These are phyloP conservation scores for Turritopsis dohrnii DNA, from an alignment of 30 jellyfish, hydroid and myxozoan genomes.

Conservation along the genomic window DNA sequence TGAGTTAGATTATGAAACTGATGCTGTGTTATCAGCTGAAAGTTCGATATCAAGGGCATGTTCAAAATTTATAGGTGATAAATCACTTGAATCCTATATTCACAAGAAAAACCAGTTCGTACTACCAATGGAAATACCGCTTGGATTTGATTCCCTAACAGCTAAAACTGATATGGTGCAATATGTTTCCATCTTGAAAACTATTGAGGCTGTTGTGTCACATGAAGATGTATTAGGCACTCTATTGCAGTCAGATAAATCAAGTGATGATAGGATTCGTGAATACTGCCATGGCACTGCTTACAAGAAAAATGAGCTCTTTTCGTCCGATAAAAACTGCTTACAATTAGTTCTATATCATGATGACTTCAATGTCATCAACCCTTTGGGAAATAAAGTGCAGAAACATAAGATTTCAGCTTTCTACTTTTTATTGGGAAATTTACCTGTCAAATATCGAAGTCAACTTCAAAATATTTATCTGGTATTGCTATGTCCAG, in stretches of 20 bases:
- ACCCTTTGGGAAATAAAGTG: conserved; percentile 1
- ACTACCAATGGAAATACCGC: not conserved
- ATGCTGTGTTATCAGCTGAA: not conserved
- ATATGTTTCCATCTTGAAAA: not conserved
- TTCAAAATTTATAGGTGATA: not conserved
- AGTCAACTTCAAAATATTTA: not conserved
- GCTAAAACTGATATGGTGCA: not conserved
- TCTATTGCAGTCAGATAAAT: not conserved
- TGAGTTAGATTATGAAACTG: not conserved
- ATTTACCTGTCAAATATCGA: not conserved
- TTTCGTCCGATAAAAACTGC: not conserved
- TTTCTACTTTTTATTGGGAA: conserved; percentile 7
- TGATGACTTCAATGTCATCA: conserved; percentile 1
- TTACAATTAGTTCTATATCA: not conserved
- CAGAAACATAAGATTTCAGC: conserved; percentile 18
- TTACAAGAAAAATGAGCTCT: too few species aligned
- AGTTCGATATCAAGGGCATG: not conserved
- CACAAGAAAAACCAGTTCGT: not conserved
- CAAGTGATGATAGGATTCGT: not conserved
- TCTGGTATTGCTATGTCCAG: not conserved
- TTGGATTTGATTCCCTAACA: not conserved
- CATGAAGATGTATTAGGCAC: not conserved
- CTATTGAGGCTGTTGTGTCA: not conserved
- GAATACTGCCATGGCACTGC: too few species aligned
- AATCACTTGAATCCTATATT: not conserved